Percentiles rank a stretch among this genome's conserved stretches.
Evolutionary conservation across 30 jellyfish, hydroid and myxozoan genomes (phyloP).

Genomic region (Turritopsis dohrnii): DNA sequence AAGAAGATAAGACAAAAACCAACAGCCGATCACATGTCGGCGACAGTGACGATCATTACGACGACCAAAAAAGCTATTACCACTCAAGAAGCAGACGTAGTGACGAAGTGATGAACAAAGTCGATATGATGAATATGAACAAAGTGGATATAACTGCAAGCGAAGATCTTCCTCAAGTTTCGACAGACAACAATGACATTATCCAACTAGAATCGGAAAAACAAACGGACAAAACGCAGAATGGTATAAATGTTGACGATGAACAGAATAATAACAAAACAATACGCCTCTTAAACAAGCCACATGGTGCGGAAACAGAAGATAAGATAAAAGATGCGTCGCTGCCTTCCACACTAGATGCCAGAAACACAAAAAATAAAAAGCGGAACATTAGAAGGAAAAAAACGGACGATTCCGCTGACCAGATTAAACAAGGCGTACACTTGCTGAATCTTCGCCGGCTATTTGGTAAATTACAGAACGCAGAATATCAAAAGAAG

Average conservation of each 20-base stretch:
- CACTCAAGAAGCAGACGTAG: neutral
- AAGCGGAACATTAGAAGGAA: neutral
- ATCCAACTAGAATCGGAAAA: neutral
- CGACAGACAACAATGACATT: neutral
- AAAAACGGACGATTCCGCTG: neutral
- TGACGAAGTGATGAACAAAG: neutral
- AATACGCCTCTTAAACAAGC: neutral
- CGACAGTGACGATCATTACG: neutral
- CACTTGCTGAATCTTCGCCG: neutral
- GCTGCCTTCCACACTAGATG: neutral
- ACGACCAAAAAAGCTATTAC: too few species aligned
- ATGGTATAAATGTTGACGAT: neutral
- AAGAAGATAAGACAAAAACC: too few species aligned
- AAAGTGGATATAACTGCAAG: too few species aligned
- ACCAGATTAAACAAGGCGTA: neutral
- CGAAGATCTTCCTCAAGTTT: too few species aligned
- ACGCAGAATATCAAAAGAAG: neutral
- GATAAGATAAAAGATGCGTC: neutral
- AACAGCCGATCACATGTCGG: neutral
- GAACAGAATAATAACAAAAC: neutral
- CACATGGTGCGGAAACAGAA: neutral
- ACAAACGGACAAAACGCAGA: neutral
- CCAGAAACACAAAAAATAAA: neutral
- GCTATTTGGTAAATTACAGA: neutral
- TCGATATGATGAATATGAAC: neutral